Evolutionary conservation across 2,113 vertebrate species (phyloP).

Genomic region (Tiliqua scincoides): DNA sequence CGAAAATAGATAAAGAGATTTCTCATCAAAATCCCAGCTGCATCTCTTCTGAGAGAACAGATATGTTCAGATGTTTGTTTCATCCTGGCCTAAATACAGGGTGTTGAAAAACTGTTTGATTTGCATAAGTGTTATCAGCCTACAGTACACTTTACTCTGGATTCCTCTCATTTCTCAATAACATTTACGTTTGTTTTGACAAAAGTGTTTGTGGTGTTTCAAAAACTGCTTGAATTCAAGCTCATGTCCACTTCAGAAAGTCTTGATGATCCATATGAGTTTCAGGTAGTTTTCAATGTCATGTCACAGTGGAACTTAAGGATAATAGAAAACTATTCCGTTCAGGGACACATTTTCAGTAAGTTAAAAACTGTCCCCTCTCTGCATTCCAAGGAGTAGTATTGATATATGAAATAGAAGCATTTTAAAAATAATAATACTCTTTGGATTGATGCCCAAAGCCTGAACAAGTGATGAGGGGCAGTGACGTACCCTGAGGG

Average conservation of each 20-base stretch:
- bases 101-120: slow-evolving; percentile 12
- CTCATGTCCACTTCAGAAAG: background rate
- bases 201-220: background rate
- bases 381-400: background rate
- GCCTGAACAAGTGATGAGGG: background rate
- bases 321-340: background rate
- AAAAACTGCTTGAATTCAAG: slow-evolving; percentile 7
- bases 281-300: slow-evolving; percentile 15
- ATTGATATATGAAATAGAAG: background rate
- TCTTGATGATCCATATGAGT: background rate
- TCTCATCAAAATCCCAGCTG: slow-evolving; percentile 9
- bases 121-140: slow-evolving; percentile 1
- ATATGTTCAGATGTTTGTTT: background rate
- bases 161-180: slow-evolving; percentile 14
- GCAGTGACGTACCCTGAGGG: no score
- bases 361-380: background rate
- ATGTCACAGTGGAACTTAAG: background rate
- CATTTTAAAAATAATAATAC: background rate
- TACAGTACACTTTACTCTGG: background rate
- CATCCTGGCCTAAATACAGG: background rate
- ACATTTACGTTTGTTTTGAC: background rate
- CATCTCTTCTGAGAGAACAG: background rate
- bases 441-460: background rate
- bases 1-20: background rate
- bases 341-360: background rate